Base-by-base conservation (phyloP, 2,113 vertebrate genomes). In the Barbus barbus region DNA sequence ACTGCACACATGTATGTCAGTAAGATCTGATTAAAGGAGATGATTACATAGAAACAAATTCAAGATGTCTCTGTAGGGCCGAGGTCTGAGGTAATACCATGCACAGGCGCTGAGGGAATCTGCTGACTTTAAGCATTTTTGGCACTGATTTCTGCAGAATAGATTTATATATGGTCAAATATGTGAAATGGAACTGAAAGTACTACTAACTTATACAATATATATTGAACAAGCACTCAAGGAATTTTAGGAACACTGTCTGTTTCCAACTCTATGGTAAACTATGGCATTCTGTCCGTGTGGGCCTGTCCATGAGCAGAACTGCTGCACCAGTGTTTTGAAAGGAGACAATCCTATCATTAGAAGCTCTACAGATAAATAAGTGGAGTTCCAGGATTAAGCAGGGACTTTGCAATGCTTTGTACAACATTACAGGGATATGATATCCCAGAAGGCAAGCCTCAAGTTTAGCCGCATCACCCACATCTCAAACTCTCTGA, bases 1-100 rank as follows among this genome's bases (percentile, higher is more conserved):
- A 61, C 9, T 76, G 44, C 84, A 53, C 31, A 72, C 65, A 69
- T 12, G 33, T 16, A 44, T 74, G 22, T 48, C 51, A n/a, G 33
- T 51, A 9, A 78, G 73, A 53, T 61, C 53, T 72, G 63, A 84
- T 84, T 69, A 61, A 78, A 72, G 53, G 4, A 61, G 71, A 26
- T 12, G 83, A 75, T 82, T 87, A 72, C 78, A 77, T n/a, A 14
- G 33, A 75, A 73, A 73, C 31, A 46, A 36, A 76, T 78, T 78
- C 38, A 82, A 81, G 51, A 11, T 48, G 14, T 44, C 26, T 65
- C 58, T 48, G 5, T 20, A 61, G 13, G 3, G 22, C 33, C 7
- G 14, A 38, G 33, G 41, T 41, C 36, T 71, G 9, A 60, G 53
- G 14, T 77, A 56, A 77, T 76, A 56, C 44, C 46, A 11, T 46